A percentile compares a stretch with the other conserved stretches of the same genome.
Evolutionary conservation across 2,797 vertebrate species (phyloP).

Genomic region (Sebastes cheni): DNA sequence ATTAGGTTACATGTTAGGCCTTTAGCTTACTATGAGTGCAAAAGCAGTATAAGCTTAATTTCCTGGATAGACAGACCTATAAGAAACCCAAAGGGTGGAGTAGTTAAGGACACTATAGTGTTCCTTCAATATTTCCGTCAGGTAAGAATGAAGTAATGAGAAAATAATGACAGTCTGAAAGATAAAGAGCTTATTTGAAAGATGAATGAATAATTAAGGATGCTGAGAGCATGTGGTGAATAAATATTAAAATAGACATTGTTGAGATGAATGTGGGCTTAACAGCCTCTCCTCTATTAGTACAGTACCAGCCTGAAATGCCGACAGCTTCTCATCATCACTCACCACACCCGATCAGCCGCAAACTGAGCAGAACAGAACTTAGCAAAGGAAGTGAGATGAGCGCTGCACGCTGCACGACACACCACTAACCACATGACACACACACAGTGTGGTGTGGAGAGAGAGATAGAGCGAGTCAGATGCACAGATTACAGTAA

Average conservation of each 20-base stretch:
- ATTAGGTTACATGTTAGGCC: not conserved
- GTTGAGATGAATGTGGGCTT: not conserved
- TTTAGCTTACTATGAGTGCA: not conserved
- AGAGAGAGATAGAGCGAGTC: slow-evolving; percentile 33
- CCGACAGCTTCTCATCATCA: slow-evolving; percentile 8
- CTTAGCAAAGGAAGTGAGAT: slow-evolving; percentile 32
- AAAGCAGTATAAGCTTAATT: not conserved
- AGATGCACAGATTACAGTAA: slow-evolving; percentile 64
- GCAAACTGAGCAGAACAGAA: not conserved
- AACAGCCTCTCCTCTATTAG: not conserved
- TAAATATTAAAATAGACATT: not conserved
- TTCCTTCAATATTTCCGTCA: not conserved
- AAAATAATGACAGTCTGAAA: not conserved
- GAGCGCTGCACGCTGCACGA: not conserved
- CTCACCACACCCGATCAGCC: slow-evolving; percentile 30
- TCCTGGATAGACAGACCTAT: not conserved
- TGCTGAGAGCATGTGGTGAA: not conserved
- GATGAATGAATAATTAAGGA: not conserved
- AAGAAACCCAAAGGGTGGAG: not conserved
- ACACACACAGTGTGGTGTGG: not conserved
- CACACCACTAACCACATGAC: slow-evolving; percentile 40
- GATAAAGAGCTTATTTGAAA: not conserved
- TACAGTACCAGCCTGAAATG: not conserved
- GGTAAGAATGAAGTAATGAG: not conserved
- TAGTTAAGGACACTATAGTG: not conserved